phyloP scores from a whole-genome alignment of 2,113 vertebrate species.

The Corythaeola cristata region DNA sequence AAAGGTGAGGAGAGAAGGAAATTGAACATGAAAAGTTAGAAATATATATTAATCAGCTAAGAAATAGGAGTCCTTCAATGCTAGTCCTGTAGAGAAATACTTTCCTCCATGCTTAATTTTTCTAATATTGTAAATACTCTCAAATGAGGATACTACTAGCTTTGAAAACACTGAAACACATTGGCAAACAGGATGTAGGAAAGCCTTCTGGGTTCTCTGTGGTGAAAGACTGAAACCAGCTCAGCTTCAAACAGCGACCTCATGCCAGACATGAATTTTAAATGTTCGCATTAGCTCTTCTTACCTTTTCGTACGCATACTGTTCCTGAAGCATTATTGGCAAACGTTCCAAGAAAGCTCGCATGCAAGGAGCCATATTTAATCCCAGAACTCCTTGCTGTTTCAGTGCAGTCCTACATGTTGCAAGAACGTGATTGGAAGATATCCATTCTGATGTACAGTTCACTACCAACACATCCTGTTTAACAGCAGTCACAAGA shows the following conservation, averaged over 20 bases:
- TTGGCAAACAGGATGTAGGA: neutral
- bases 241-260: neutral
- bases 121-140: neutral
- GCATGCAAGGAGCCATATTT: constrained; percentile 96
- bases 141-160: neutral
- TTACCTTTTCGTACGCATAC: constrained; percentile 95
- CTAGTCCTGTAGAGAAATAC: neutral
- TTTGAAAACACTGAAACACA: neutral
- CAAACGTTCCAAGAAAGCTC: constrained; percentile 92
- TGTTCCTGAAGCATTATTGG: constrained; percentile 98
- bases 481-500: constrained; percentile 7
- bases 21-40: neutral
- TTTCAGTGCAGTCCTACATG: constrained; percentile 90
- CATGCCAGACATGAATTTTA: rapidly evolving
- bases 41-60: neutral
- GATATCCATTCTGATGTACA: constrained; percentile 89
- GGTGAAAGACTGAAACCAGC: neutral
- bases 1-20: neutral
- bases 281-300: rapidly evolving
- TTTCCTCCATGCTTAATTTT: neutral
- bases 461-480: constrained; percentile 96
- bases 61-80: neutral
- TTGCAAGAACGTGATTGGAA: constrained; percentile 90
- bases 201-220: neutral
- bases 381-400: constrained; percentile 93